phyloP scores from a whole-genome alignment of 1,140 invertebrate species.

The Pectinophora gossypiella region DNA sequence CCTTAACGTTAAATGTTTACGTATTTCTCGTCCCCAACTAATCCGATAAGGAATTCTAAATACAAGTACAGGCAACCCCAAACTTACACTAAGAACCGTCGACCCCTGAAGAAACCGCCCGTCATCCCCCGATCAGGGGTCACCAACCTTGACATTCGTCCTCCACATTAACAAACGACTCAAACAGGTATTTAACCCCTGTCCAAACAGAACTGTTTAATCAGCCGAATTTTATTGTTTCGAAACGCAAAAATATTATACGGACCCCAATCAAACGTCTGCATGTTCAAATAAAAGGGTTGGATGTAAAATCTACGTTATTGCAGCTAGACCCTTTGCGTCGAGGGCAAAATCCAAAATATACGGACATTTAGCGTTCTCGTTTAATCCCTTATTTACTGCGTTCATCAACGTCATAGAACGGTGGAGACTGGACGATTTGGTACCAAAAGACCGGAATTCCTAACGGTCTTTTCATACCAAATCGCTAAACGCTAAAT shows the following conservation, averaged over 20 bases:
- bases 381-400: slow-evolving; percentile 58
- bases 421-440: too few species aligned
- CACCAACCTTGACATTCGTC: slow-evolving; percentile 35
- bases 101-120: neutral
- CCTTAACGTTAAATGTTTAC: too few species aligned
- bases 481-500: slow-evolving; percentile 39
- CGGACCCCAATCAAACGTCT: slow-evolving; percentile 21
- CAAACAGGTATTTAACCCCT: slow-evolving; percentile 24
- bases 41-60: too few species aligned
- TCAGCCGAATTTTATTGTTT: slow-evolving; percentile 34
- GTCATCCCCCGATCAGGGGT: slow-evolving; percentile 14
- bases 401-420: too few species aligned
- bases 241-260: slow-evolving; percentile 33
- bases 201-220: slow-evolving; percentile 32
- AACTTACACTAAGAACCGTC: neutral
- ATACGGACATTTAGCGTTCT: slow-evolving; percentile 51
- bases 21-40: too few species aligned
- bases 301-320: slow-evolving; percentile 19
- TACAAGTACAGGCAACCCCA: too few species aligned
- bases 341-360: slow-evolving; percentile 51
- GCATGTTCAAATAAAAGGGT: slow-evolving; percentile 54
- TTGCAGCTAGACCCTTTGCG: slow-evolving; percentile 14
- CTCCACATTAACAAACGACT: slow-evolving; percentile 14
- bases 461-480: too few species aligned
- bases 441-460: too few species aligned